Conservation (phyloP, 1,140 invertebrate species). For the Nasonia vitripennis region DNA sequence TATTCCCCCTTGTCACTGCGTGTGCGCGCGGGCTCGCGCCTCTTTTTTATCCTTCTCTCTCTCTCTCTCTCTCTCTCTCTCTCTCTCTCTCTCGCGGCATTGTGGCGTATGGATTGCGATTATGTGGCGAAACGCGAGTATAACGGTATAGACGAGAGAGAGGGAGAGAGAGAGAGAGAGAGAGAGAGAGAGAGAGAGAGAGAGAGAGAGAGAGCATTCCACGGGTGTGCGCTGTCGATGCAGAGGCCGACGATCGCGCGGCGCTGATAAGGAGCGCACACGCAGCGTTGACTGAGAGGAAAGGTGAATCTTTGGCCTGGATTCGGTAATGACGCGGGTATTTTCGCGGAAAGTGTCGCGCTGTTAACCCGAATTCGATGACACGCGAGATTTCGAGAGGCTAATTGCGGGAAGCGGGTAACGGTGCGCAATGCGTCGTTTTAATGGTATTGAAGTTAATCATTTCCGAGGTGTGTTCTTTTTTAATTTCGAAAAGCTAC, state of each 20-base stretch:
- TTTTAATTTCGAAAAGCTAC: too few species aligned
- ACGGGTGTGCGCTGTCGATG: not conserved
- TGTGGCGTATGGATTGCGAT: constrained; percentile 32
- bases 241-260: not conserved
- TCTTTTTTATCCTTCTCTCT: not conserved
- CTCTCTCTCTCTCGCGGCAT: not conserved
- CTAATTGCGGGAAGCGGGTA: too few species aligned
- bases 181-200: not conserved
- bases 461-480: too few species aligned
- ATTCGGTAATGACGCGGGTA: not conserved
- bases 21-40: constrained; percentile 13
- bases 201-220: constrained; percentile 42
- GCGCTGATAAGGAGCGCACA: not conserved
- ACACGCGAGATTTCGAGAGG: too few species aligned
- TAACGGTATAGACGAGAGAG: constrained; percentile 40
- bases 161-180: constrained; percentile 34
- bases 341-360: too few species aligned
- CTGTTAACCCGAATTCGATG: too few species aligned
- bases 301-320: not conserved
- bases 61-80: not conserved
- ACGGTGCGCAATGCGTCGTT: too few species aligned
- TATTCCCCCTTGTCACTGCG: constrained; percentile 16
- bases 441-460: too few species aligned
- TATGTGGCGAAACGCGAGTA: constrained; percentile 40
- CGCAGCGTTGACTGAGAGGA: not conserved